Evolutionary conservation across 1,140 invertebrate species (phyloP).

Genomic region (Drosophila parvula): DNA sequence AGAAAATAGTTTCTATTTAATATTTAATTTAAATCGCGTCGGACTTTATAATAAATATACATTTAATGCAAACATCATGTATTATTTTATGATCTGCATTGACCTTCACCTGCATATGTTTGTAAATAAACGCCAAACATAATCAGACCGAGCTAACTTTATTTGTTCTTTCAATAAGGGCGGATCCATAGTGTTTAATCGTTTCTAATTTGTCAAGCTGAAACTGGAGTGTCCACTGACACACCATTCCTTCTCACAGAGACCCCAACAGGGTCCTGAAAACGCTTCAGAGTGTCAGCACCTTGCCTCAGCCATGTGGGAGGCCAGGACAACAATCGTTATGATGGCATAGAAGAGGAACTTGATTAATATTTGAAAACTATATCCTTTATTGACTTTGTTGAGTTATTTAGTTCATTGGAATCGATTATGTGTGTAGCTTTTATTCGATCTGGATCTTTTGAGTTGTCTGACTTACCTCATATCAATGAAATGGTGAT

Average conservation of each 20-base stretch:
- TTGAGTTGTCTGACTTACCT: not conserved
- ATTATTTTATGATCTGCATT: slow-evolving; percentile 63
- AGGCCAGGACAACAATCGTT: slow-evolving; percentile 1
- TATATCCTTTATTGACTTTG: not conserved
- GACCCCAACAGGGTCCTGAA: slow-evolving; percentile 1
- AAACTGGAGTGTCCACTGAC: slow-evolving; percentile 19
- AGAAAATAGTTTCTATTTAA: slow-evolving; percentile 57
- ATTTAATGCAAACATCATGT: slow-evolving; percentile 49
- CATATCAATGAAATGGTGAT: not conserved
- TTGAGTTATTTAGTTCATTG: not conserved
- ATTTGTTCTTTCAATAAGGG: not conserved
- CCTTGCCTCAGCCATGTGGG: slow-evolving; percentile 1
- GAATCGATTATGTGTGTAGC: not conserved
- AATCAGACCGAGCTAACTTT: slow-evolving; percentile 38
- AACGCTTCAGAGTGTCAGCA: not conserved
- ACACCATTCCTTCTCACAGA: slow-evolving; percentile 14
- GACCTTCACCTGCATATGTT: slow-evolving; percentile 47
- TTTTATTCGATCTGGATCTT: not conserved
- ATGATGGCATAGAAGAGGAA: not conserved
- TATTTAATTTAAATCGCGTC: slow-evolving; percentile 59
- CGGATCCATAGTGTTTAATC: no score
- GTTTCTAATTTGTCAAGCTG: not conserved
- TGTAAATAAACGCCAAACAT: slow-evolving; percentile 71
- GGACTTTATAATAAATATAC: slow-evolving; percentile 51
- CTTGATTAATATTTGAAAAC: no score